phyloP scores from a whole-genome alignment of 1,140 invertebrate genomes.

The Onthophagus taurus region DNA sequence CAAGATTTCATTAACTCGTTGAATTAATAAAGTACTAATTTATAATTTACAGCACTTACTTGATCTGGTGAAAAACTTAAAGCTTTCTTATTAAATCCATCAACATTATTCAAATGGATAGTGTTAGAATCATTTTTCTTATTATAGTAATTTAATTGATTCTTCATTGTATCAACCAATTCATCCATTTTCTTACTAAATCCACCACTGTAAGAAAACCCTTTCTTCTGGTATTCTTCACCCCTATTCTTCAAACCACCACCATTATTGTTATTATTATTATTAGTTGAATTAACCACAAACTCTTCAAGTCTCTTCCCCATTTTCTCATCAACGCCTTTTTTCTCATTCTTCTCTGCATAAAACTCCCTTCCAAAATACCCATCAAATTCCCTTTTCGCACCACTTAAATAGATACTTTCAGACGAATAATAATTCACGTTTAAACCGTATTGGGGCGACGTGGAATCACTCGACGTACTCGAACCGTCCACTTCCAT shows the following conservation, averaged over 20 bases:
- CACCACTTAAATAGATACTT: slow-evolving; percentile 25
- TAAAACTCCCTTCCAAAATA: slow-evolving; percentile 22
- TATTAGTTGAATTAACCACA: slow-evolving; percentile 8
- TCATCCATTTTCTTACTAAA: slow-evolving; percentile 27
- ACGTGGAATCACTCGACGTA: slow-evolving; percentile 32
- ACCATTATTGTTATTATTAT: slow-evolving; percentile 14
- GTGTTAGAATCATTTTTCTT: slow-evolving; percentile 21
- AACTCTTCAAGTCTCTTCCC: slow-evolving; percentile 13
- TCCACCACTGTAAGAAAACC: slow-evolving; percentile 1
- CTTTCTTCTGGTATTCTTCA: slow-evolving; percentile 19
- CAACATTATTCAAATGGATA: slow-evolving; percentile 30
- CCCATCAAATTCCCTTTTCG: slow-evolving; percentile 25
- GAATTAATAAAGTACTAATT: neutral
- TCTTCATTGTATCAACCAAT: slow-evolving; percentile 18
- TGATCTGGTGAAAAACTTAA: slow-evolving; percentile 36
- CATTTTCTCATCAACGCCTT: slow-evolving; percentile 18
- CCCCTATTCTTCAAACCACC: slow-evolving; percentile 23
- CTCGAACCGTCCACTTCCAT: slow-evolving; percentile 33
- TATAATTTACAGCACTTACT: too few species aligned
- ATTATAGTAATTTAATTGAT: slow-evolving; percentile 19
- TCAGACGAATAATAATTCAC: slow-evolving; percentile 32
- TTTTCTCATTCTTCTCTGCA: slow-evolving; percentile 17
- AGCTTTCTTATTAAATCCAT: slow-evolving; percentile 32
- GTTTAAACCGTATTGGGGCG: slow-evolving; percentile 17
- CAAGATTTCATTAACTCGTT: too few species aligned